Evolutionary conservation across 2,888 invertebrate genomes (phyloP).

Genomic region (Drosophila atripex): DNA sequence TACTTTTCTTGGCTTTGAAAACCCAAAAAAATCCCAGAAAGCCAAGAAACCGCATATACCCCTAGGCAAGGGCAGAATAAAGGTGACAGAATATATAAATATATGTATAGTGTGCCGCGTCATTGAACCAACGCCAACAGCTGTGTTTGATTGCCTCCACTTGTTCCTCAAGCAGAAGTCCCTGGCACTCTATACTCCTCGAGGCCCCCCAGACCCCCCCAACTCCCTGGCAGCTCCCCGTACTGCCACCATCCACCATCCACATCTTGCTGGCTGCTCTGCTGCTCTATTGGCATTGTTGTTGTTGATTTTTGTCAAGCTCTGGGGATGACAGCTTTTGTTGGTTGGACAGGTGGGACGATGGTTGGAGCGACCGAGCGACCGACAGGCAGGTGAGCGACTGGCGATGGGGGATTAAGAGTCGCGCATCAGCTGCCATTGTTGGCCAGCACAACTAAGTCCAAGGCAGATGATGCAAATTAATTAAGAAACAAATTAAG

Average conservation of each 20-base stretch:
- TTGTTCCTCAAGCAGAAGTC: conserved; percentile 10
- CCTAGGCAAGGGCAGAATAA: conserved; percentile 13
- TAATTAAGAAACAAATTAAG: too few species aligned
- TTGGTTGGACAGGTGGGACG: conserved; percentile 15
- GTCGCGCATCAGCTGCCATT: conserved; percentile 23
- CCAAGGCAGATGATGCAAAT: too few species aligned
- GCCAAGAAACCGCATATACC: background rate
- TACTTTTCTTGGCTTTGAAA: too few species aligned
- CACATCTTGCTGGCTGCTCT: conserved; percentile 1
- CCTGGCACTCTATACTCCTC: conserved; percentile 1
- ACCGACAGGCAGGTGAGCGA: conserved; percentile 2
- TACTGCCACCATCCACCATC: too few species aligned
- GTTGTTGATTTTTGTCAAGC: conserved; percentile 32
- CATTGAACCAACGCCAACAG: conserved; percentile 32
- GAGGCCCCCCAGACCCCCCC: background rate
- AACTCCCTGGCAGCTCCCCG: too few species aligned
- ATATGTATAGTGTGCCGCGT: conserved; percentile 3
- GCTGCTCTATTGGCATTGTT: conserved; percentile 24
- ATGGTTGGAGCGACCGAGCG: too few species aligned
- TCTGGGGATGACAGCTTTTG: conserved; percentile 36
- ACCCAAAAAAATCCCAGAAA: too few species aligned
- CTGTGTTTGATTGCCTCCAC: conserved; percentile 42
- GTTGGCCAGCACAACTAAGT: conserved; percentile 4
- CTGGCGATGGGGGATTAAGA: too few species aligned
- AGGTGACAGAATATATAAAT: conserved; percentile 25